phyloP scores from a whole-genome alignment of 2,888 invertebrate species.

The Xanthia togata region DNA sequence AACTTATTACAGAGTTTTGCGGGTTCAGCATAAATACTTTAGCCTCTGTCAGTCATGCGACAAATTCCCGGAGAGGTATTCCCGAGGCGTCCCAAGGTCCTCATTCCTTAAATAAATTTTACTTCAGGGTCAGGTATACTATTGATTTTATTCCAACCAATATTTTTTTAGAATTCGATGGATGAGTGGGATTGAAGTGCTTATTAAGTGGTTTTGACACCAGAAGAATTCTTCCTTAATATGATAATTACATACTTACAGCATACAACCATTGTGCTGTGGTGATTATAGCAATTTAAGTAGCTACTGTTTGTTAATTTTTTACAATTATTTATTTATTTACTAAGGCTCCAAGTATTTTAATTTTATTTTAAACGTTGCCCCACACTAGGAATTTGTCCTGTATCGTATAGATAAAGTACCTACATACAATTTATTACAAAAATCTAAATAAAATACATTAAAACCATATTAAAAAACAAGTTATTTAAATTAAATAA shows the following conservation, averaged over 20 bases:
- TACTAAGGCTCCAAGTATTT: no score
- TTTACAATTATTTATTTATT: not conserved
- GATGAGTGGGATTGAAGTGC: not conserved
- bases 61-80: not conserved
- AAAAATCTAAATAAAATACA: no score
- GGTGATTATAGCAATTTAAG: not conserved
- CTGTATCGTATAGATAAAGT: no score
- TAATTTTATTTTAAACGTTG: no score
- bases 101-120: slow-evolving; percentile 21
- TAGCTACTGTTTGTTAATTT: not conserved
- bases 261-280: not conserved
- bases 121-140: not conserved
- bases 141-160: slow-evolving; percentile 10
- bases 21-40: slow-evolving; percentile 12
- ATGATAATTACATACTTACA: not conserved
- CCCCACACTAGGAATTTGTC: no score
- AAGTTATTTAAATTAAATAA: no score
- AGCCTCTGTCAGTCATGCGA: slow-evolving; percentile 3
- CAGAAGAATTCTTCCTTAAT: not conserved
- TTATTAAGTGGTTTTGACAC: not conserved
- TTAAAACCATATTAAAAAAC: no score
- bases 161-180: slow-evolving; percentile 1
- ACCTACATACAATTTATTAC: no score
- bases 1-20: slow-evolving; percentile 7
- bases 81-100: not conserved